phyloP scores from a whole-genome alignment of 2,113 vertebrate species.

The Alligator mississippiensis region DNA sequence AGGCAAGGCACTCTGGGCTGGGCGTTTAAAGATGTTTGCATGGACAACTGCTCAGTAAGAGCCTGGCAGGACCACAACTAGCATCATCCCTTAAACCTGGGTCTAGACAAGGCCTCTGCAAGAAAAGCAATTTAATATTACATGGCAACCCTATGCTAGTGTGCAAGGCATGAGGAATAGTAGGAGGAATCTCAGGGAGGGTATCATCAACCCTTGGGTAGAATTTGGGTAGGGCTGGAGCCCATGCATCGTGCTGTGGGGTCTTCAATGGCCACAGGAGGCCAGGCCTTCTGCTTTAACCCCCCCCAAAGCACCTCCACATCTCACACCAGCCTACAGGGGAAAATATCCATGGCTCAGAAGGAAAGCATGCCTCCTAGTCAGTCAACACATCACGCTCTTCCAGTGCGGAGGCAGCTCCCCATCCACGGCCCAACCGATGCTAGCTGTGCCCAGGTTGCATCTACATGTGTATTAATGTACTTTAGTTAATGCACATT shows the following conservation, averaged over 20 bases:
- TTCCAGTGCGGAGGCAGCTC: too few species aligned
- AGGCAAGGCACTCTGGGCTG: not conserved
- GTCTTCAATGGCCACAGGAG: not conserved
- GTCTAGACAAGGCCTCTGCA: not conserved
- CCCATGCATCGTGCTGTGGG: not conserved
- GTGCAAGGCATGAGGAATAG: not conserved
- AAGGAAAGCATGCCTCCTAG: not conserved
- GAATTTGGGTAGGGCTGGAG: not conserved
- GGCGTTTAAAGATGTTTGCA: not conserved
- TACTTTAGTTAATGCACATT: too few species aligned
- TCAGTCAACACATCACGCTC: not conserved
- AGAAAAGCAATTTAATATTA: not conserved
- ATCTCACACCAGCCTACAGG: not conserved
- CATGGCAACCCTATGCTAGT: too few species aligned
- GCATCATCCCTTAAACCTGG: not conserved
- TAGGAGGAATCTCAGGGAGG: not conserved
- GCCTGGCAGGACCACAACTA: not conserved
- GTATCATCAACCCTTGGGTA: not conserved
- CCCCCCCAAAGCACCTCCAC: not conserved
- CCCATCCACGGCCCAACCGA: too few species aligned
- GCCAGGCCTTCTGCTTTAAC: not conserved
- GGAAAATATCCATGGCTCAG: not conserved
- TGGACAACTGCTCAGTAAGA: not conserved
- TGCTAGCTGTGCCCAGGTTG: too few species aligned
- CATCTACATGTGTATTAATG: too few species aligned